Evolutionary conservation across 2,113 vertebrate genomes (phyloP), one percentile per base, ranked within the genome.

Genomic region (Chaetops frenatus): DNA sequence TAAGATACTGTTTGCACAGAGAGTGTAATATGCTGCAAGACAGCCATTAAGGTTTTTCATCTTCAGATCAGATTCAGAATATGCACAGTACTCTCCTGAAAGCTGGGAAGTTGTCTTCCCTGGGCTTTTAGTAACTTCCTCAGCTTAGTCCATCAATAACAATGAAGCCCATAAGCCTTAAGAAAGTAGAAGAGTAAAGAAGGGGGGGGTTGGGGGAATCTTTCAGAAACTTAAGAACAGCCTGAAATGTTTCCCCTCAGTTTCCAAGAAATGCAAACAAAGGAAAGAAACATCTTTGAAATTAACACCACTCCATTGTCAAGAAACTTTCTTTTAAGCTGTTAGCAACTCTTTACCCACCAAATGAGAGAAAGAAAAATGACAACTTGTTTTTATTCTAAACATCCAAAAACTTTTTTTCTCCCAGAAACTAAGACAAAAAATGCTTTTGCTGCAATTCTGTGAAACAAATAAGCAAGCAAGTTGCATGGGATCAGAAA

Each of bases 141-240:
- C 64, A 44, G 14, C 35, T 78, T 70, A 64, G 7, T 78, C 48
- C 40, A 54, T 11, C 38, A 62, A 1, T 22, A 84, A 65, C 19
- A 88, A 1, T 18, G 23, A 81, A 91, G 27, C 4, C 14, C 16
- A 44, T 10, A 74, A n/a, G 15, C 7, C 38, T 81, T 66, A 58
- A 61, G 53, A 67, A 83, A 81, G 25, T 2, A 6, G 8, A 77
- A 73, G 3, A 7, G 3, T 70, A 66, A 91, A 69, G 18, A 56
- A 74, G 5, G 3, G 16, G 8, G 14, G 18, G 2, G 4, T 3
- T 12, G 6, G 6, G 7, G 17, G 5, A 44, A 72, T 31, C 36
- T 72, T 86, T 50, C 58, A 78, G 33, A 61, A 91, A 70, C 47
- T 62, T 71, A 7, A 53, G 12, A 61, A 73, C 27, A 62, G 16